Base-by-base conservation (phyloP, 2,797 vertebrate genomes). In the Hoplostethus mediterraneus region DNA sequence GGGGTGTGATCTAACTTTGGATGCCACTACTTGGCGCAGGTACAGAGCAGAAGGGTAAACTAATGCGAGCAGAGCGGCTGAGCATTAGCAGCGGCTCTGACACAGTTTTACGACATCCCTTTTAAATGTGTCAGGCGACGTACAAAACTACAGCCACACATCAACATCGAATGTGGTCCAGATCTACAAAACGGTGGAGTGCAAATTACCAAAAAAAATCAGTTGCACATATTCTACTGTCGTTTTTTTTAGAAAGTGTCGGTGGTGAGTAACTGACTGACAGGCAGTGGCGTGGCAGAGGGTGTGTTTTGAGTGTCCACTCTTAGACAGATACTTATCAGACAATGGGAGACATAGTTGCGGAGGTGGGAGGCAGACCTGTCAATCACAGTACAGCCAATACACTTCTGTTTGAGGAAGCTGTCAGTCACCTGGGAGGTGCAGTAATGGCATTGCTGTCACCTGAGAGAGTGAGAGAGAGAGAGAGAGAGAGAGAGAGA, bases 391-490 rank as follows among this genome's bases (percentile, higher is more conserved):
- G 21, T 11, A 2, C 58, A 45, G 71, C 82, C 86, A 86, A 87
- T 88, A 75, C 82, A 79, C 81, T 86, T 80, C 81, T 71, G 75
- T 87, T 73, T 73, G 71, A 90, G 83, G 77, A 67, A 87, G 80
- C 85, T 88, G 89, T 90, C 92, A 83, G 61, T 93, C 92, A 87
- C 70, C 67, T 55, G 36, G 69, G 79, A 70, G 57, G 61, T 58
- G 76, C 63, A 47, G 64, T 79, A 76, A 79, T 85, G 84, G 69
- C 65, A 59, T 10, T 6, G 69, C 69, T 88, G 86, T 87, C 82
- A 83, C 77, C 63, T 4, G 33, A 36, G 33, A 68, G 48, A 73
- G 42, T 47, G 62, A 14, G 45, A 33, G 38, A 8, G 65, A 73
- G 70, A 59, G 45, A 33, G 62, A 17, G 51, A 0, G 25, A 36